These are phyloP conservation scores for Parelbella ahira DNA, from an alignment of 2,888 invertebrate genomes.

Conservation along the genomic window DNA sequence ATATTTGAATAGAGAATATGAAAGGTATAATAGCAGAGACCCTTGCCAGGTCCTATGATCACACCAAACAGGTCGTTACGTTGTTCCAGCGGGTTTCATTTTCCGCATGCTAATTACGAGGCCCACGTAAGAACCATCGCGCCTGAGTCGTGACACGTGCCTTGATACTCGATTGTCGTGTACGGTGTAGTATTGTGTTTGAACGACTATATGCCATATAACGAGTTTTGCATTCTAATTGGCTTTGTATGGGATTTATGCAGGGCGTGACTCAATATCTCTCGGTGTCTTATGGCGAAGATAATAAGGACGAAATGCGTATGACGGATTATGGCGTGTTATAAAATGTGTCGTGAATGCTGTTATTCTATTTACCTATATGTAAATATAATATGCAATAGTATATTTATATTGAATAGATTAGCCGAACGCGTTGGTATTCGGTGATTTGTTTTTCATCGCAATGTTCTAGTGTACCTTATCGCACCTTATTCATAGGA, in stretches of 20 bases:
- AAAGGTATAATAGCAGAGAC: too few relatives aligned
- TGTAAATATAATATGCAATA: too few relatives aligned
- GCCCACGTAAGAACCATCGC: conserved; percentile 33
- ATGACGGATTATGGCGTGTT: conserved; percentile 3
- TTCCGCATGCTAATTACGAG: conserved; percentile 24
- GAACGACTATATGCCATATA: conserved; percentile 43
- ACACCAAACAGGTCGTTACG: background rate
- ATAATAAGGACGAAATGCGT: conserved; percentile 23
- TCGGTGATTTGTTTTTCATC: conserved; percentile 6
- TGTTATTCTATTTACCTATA: conserved; percentile 12
- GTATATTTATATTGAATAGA: too few relatives aligned
- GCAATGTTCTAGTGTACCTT: too few relatives aligned
- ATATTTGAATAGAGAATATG: too few relatives aligned
- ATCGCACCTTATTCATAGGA: too few relatives aligned
- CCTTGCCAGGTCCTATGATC: too few relatives aligned
- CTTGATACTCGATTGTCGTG: conserved; percentile 35
- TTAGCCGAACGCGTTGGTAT: conserved; percentile 6
- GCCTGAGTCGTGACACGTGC: conserved; percentile 53
- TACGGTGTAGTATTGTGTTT: conserved; percentile 38
- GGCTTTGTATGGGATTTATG: conserved; percentile 46
- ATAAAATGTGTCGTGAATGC: conserved; percentile 13
- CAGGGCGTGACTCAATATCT: conserved; percentile 33
- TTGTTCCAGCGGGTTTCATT: background rate
- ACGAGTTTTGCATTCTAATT: conserved; percentile 62
- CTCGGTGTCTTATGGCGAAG: conserved; percentile 10